These are phyloP conservation scores for Lemur catta DNA, from an alignment of 2,797 vertebrate genomes.

Conservation along the genomic window DNA sequence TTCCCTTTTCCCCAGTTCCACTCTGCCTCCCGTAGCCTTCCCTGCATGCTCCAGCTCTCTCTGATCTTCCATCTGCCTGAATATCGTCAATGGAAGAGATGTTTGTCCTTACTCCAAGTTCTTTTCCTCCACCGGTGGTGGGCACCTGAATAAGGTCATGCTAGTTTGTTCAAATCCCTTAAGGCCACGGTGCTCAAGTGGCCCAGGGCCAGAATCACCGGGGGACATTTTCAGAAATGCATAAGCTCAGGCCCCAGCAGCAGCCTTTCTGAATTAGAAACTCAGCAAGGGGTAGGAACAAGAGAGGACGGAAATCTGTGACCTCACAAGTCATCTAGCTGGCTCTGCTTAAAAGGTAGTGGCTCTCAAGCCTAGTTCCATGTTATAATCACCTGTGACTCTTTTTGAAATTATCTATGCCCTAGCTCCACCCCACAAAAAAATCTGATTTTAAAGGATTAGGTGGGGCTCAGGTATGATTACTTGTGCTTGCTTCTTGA, in stretches of 20 bases:
- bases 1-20: not conserved
- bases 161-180: not conserved
- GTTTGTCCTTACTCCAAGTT: not conserved
- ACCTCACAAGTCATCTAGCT: not conserved
- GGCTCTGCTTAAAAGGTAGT: not conserved
- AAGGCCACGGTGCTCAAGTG: not conserved
- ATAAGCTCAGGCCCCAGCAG: not conserved
- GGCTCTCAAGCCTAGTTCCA: not conserved
- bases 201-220: not conserved
- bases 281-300: fast-evolving
- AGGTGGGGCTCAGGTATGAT: not conserved
- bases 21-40: not conserved
- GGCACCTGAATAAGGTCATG: not conserved
- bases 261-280: not conserved
- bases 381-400: not conserved
- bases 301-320: not conserved
- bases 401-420: not conserved
- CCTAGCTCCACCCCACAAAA: not conserved
- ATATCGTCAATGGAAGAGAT: not conserved
- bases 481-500: not conserved
- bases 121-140: not conserved
- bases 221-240: not conserved
- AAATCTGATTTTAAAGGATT: not conserved
- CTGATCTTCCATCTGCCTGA: no score
- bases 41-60: not conserved